Percentiles rank a stretch among this genome's conserved stretches.
These are phyloP conservation scores for Haemorhous mexicanus DNA, from an alignment of 2,113 vertebrate genomes.

Conservation along the genomic window DNA sequence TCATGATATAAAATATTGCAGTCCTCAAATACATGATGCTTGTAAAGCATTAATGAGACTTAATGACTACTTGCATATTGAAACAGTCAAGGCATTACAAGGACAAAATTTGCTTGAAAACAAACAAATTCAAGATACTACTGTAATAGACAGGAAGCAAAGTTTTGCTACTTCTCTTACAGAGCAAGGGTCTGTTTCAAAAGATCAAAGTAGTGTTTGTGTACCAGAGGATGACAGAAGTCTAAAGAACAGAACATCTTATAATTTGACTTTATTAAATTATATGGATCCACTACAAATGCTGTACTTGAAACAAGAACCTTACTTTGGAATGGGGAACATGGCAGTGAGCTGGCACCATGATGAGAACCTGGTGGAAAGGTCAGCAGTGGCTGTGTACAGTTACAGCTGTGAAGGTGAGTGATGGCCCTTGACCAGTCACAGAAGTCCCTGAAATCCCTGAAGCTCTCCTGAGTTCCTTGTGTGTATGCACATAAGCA, in stretches of 20 bases:
- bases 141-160: conserved; percentile 31
- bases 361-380: conserved; percentile 90
- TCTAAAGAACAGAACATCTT: conserved; percentile 69
- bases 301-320: conserved; percentile 91
- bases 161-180: background rate
- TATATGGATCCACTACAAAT: conserved; percentile 93
- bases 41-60: conserved; percentile 89
- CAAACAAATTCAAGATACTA: conserved; percentile 20
- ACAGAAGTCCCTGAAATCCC: background rate
- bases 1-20: conserved; percentile 74
- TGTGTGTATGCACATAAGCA: background rate
- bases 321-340: conserved; percentile 95
- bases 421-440: background rate
- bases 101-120: conserved; percentile 42
- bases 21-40: conserved; percentile 79
- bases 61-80: conserved; percentile 83
- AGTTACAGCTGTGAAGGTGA: conserved; percentile 87
- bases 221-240: background rate
- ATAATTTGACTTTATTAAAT: conserved; percentile 93
- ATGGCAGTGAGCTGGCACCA: conserved; percentile 99
- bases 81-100: conserved; percentile 69
- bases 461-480: background rate
- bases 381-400: conserved; percentile 92
- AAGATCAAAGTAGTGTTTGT: conserved; percentile 46
- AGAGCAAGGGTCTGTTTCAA: background rate